Conservation (phyloP, 2,888 invertebrate genomes). For the Ophion slaviceki region DNA sequence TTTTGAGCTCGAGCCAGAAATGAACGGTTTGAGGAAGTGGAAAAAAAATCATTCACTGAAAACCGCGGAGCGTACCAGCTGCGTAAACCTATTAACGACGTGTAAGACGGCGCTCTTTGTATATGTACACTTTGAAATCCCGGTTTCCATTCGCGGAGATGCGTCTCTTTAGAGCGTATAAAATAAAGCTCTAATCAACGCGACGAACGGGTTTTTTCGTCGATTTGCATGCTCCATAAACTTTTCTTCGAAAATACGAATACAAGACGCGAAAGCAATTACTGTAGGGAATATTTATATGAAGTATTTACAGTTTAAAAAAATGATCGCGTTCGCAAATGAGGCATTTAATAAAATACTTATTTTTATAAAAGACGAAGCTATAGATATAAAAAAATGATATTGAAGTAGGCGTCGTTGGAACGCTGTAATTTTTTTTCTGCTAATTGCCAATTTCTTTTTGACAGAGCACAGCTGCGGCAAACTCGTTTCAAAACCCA, state of each 20-base stretch:
- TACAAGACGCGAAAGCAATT: neutral
- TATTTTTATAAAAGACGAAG: too few relatives aligned
- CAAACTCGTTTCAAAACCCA: too few relatives aligned
- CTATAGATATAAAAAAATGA: too few relatives aligned
- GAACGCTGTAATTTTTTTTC: too few relatives aligned
- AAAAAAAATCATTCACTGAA: slow-evolving; percentile 31
- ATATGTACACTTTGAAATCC: slow-evolving; percentile 19
- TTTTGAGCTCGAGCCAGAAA: slow-evolving; percentile 26
- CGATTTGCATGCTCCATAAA: neutral
- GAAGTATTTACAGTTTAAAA: neutral
- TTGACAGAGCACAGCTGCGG: too few relatives aligned
- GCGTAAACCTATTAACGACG: slow-evolving; percentile 43
- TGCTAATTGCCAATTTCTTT: too few relatives aligned
- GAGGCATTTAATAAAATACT: too few relatives aligned
- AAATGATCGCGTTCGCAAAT: neutral
- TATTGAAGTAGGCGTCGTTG: too few relatives aligned
- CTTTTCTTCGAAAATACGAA: neutral
- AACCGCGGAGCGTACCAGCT: slow-evolving; percentile 26
- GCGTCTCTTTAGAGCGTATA: neutral
- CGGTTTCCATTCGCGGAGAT: neutral
- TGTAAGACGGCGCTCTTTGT: slow-evolving; percentile 8
- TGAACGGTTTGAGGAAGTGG: slow-evolving; percentile 11
- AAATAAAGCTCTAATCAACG: slow-evolving; percentile 7
- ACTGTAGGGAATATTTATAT: neutral
- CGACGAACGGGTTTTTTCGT: neutral